Evolutionary conservation across 2,888 invertebrate species (phyloP).

Genomic region (Andricus quercusramuli): DNA sequence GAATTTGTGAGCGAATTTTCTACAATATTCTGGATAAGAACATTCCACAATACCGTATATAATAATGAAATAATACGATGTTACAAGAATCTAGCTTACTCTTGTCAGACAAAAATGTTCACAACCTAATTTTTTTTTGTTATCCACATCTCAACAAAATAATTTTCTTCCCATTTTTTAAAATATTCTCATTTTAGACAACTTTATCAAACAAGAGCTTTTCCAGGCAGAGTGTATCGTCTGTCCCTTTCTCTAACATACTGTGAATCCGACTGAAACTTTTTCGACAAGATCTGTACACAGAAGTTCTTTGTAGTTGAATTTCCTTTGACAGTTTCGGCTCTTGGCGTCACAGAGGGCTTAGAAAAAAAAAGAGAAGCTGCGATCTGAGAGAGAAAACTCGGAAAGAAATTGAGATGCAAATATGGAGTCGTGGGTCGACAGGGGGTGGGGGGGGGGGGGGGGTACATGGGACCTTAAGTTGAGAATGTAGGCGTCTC

Average conservation of each 20-base stretch:
- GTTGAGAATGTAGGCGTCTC: conserved; percentile 32
- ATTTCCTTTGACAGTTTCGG: conserved; percentile 19
- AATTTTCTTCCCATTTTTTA: background rate
- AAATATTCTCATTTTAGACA: background rate
- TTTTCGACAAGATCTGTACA: conserved; percentile 24
- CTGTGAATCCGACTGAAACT: conserved; percentile 3
- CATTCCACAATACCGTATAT: no score
- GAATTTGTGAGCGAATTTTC: no score
- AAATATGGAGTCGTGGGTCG: background rate
- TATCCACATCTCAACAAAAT: no score
- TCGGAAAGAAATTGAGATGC: background rate
- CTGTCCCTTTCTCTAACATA: background rate
- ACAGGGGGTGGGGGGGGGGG: background rate
- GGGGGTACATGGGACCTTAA: conserved; percentile 10
- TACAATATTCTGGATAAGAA: no score
- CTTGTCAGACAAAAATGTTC: no score
- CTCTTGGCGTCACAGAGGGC: background rate
- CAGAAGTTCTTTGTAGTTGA: conserved; percentile 14
- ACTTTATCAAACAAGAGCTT: background rate
- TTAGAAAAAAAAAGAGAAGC: background rate
- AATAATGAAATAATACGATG: no score
- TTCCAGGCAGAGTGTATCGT: background rate
- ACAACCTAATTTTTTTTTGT: no score
- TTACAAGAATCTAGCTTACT: no score
- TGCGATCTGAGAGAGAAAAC: background rate